Conservation (phyloP, 2,888 invertebrate genomes). For the Autographa pulchrina region DNA sequence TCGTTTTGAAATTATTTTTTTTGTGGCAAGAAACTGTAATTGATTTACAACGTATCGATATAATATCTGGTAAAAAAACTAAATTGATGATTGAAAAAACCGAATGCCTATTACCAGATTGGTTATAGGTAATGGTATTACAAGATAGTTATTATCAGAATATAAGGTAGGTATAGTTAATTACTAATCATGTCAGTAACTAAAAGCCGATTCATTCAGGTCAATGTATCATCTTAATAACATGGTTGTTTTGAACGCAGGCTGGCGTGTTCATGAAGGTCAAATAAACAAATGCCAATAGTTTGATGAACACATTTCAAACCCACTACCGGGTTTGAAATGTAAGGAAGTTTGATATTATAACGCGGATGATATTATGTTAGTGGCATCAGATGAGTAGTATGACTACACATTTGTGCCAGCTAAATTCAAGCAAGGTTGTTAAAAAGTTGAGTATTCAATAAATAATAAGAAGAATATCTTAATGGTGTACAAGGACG, state of each 20-base stretch:
- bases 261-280: constrained; percentile 11
- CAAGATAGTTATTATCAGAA: no score
- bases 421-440: constrained; percentile 7
- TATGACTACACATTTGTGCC: constrained; percentile 15
- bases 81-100: no score
- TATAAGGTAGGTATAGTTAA: no score
- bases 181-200: not conserved
- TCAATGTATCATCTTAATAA: not conserved
- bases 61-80: no score
- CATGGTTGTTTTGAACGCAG: not conserved
- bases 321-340: constrained; percentile 32
- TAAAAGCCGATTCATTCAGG: not conserved
- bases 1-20: not conserved
- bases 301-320: constrained; percentile 20
- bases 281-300: constrained; percentile 10
- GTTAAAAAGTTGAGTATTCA: not conserved
- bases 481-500: no score
- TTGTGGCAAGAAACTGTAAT: not conserved
- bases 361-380: constrained; percentile 34
- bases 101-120: no score
- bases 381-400: constrained; percentile 33
- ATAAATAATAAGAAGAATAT: no score
- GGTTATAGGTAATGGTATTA: no score
- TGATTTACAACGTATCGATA: not conserved
- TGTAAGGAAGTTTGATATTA: constrained; percentile 44